phyloP scores from a whole-genome alignment of 2,113 vertebrate species.

The Oplegnathus fasciatus region DNA sequence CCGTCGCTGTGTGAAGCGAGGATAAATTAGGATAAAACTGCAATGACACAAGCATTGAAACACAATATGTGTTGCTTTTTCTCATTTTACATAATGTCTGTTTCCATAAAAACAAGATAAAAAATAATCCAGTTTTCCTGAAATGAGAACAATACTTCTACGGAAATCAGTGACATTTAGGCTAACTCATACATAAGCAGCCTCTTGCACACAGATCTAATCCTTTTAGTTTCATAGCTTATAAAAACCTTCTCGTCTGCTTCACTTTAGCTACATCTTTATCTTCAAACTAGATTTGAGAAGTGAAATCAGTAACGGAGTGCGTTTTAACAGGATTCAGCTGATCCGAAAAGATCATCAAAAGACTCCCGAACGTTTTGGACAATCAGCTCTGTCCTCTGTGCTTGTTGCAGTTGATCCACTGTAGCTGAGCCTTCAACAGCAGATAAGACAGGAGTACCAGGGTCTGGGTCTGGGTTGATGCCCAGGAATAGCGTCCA shows the following conservation, averaged over 20 bases:
- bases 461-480: not conserved
- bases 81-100: no score
- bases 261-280: not conserved
- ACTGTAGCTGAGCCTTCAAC: not conserved
- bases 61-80: not conserved
- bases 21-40: no score
- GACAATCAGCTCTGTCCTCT: not conserved
- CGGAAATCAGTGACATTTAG: not conserved
- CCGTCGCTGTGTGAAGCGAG: no score
- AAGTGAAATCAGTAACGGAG: not conserved
- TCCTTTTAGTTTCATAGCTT: not conserved
- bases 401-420: not conserved
- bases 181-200: not conserved
- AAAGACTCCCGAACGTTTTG: not conserved
- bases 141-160: not conserved
- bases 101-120: not conserved
- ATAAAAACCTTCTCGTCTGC: not conserved
- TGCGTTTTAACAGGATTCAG: not conserved
- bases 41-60: no score
- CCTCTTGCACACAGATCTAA: no score
- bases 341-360: not conserved
- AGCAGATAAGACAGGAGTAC: not conserved
- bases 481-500: slow-evolving; percentile 18
- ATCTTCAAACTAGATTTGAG: not conserved
- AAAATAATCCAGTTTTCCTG: not conserved